These are phyloP conservation scores for Merops nubicus DNA, from an alignment of 2,113 vertebrate genomes.

Conservation along the genomic window DNA sequence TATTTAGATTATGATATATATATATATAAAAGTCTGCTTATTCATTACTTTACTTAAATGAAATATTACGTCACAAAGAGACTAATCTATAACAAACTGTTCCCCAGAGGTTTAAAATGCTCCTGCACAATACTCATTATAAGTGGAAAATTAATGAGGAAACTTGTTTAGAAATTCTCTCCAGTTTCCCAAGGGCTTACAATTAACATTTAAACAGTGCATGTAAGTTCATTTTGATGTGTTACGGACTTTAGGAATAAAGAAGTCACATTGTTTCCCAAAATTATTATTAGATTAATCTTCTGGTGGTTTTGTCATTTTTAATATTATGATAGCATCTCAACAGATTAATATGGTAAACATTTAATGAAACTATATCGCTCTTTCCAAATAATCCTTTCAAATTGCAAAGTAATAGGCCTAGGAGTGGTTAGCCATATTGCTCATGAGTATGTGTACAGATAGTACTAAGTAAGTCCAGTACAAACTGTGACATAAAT, in stretches of 20 bases:
- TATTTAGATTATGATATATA: not conserved
- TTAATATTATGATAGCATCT: not conserved
- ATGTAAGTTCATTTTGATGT: conserved; percentile 37
- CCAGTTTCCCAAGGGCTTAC: conserved; percentile 7
- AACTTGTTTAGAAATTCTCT: conserved; percentile 62
- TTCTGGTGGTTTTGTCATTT: not conserved
- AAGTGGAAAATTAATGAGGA: conserved; percentile 72
- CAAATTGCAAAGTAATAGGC: conserved; percentile 29
- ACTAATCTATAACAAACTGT: conserved; percentile 43
- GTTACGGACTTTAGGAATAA: conserved; percentile 39
- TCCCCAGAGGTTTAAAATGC: conserved; percentile 37
- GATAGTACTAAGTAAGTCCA: not conserved
- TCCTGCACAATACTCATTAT: conserved; percentile 27
- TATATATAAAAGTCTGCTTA: not conserved
- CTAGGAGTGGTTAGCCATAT: not conserved
- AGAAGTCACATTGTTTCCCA: conserved; percentile 37
- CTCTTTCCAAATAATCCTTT: not conserved
- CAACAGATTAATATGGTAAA: not conserved
- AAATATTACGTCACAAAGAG: conserved; percentile 53
- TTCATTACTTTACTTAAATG: conserved; percentile 43
- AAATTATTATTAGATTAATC: conserved; percentile 55
- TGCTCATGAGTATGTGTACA: not conserved
- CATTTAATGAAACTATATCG: not conserved
- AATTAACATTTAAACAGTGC: conserved; percentile 45
- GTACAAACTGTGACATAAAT: not conserved